Percentiles rank a stretch among this genome's conserved stretches.
These are phyloP conservation scores for Monopis laevigella DNA, from an alignment of 2,888 invertebrate genomes.

Conservation along the genomic window DNA sequence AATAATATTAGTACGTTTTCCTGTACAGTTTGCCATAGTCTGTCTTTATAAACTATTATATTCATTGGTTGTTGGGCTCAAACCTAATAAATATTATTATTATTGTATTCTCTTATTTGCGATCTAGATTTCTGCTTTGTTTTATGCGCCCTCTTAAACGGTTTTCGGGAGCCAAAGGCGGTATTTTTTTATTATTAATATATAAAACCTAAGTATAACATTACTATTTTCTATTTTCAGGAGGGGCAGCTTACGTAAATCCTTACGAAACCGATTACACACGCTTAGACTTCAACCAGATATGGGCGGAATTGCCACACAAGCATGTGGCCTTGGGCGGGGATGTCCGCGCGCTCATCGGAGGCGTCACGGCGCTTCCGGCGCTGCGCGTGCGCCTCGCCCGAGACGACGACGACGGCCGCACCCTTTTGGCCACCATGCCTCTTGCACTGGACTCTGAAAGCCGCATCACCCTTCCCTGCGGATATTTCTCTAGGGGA, in stretches of 20 bases:
- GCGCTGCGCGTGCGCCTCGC: constrained; percentile 50
- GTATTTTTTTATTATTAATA: too few relatives aligned
- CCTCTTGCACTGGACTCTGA: constrained; percentile 61
- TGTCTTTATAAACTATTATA: too few relatives aligned
- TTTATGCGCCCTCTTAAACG: too few relatives aligned
- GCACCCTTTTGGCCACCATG: constrained; percentile 45
- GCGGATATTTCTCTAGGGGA: constrained; percentile 78
- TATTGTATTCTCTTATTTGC: too few relatives aligned
- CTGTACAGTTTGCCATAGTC: too few relatives aligned
- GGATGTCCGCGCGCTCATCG: constrained; percentile 78
- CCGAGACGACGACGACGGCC: constrained; percentile 56
- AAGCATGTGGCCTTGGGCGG: constrained; percentile 82
- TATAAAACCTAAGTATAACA: too few relatives aligned
- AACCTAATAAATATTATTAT: too few relatives aligned
- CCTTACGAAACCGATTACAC: constrained; percentile 45
- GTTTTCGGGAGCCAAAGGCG: too few relatives aligned
- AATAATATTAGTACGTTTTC: too few relatives aligned
- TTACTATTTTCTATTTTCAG: constrained; percentile 37
- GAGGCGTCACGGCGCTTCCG: constrained; percentile 47
- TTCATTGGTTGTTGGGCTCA: too few relatives aligned
- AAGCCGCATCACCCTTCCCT: constrained; percentile 67
- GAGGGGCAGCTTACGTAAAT: constrained; percentile 46
- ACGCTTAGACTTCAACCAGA: constrained; percentile 44
- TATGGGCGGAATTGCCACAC: constrained; percentile 76
- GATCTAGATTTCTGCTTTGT: too few relatives aligned